Percentiles rank a stretch among this genome's conserved stretches.
These are phyloP conservation scores for Drosophila rellima DNA, from an alignment of 2,888 invertebrate genomes.

Conservation along the genomic window DNA sequence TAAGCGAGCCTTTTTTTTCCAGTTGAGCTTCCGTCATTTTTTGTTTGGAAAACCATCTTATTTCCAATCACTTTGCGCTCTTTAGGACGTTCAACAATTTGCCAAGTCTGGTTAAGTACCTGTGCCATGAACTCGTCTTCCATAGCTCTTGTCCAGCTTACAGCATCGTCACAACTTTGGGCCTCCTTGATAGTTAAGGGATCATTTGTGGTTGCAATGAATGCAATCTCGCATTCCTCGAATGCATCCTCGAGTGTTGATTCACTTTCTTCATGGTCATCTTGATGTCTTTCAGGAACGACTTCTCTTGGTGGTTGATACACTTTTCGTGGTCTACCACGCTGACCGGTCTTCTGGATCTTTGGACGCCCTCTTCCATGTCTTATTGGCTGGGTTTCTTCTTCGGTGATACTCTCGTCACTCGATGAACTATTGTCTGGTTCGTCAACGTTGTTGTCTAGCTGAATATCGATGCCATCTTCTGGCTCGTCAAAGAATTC, in stretches of 20 bases:
- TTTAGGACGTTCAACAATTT: not conserved
- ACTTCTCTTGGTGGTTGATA: too few species aligned
- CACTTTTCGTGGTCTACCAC: too few species aligned
- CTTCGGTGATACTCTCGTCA: not conserved
- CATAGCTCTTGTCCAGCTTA: not conserved
- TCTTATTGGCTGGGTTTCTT: not conserved
- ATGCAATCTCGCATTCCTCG: constrained; percentile 1
- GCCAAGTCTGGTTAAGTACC: not conserved
- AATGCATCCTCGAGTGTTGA: not conserved
- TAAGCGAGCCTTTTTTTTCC: too few species aligned
- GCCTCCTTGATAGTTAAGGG: not conserved
- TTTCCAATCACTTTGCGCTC: constrained; percentile 2
- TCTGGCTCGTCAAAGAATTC: not conserved
- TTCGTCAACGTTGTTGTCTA: not conserved
- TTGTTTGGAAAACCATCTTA: constrained; percentile 1
- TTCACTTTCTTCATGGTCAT: not conserved
- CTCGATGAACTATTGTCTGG: not conserved
- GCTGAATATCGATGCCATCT: not conserved
- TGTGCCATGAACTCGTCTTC: too few species aligned
- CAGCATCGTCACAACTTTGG: not conserved
- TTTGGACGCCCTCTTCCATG: constrained; percentile 1
- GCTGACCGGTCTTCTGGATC: not conserved
- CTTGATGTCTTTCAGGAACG: too few species aligned
- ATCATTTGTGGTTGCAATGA: not conserved
- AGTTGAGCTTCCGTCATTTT: too few species aligned